Evolutionary conservation across 1,140 invertebrate genomes (phyloP).

Genomic region (Thaumatotibia leucotreta): DNA sequence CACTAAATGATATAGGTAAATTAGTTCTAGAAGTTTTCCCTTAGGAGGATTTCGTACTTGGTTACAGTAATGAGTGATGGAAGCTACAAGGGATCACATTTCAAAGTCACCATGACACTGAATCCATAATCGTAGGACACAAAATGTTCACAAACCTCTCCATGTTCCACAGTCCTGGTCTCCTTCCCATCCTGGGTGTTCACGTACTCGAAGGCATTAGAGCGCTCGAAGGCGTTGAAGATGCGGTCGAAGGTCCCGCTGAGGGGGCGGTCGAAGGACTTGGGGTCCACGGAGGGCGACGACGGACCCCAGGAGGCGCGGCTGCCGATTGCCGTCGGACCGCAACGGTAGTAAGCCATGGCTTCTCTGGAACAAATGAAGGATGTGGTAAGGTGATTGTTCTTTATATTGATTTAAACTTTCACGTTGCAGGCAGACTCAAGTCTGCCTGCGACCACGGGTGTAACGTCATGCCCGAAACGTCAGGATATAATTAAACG

Average conservation of each 20-base stretch:
- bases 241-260: constrained; percentile 73
- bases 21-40: too few species aligned
- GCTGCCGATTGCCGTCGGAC: constrained; percentile 78
- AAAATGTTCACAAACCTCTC: constrained; percentile 36
- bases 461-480: too few species aligned
- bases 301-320: constrained; percentile 82
- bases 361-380: constrained; percentile 30
- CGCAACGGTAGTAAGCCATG: constrained; percentile 81
- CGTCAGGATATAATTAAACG: too few species aligned
- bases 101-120: too few species aligned
- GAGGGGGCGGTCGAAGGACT: constrained; percentile 58
- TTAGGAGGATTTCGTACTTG: too few species aligned
- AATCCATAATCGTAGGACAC: too few species aligned
- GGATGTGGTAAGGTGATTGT: background rate
- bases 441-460: too few species aligned
- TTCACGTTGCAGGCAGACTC: too few species aligned
- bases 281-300: constrained; percentile 64
- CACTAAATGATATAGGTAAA: too few species aligned
- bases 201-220: constrained; percentile 71
- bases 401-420: too few species aligned
- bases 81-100: too few species aligned
- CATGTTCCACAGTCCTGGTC: constrained; percentile 48
- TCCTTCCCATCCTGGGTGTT: constrained; percentile 55
- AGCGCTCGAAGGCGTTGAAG: constrained; percentile 73
- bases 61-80: too few species aligned